Conservation (phyloP, 1,140 invertebrate genomes). For the Nomia melanderi region DNA sequence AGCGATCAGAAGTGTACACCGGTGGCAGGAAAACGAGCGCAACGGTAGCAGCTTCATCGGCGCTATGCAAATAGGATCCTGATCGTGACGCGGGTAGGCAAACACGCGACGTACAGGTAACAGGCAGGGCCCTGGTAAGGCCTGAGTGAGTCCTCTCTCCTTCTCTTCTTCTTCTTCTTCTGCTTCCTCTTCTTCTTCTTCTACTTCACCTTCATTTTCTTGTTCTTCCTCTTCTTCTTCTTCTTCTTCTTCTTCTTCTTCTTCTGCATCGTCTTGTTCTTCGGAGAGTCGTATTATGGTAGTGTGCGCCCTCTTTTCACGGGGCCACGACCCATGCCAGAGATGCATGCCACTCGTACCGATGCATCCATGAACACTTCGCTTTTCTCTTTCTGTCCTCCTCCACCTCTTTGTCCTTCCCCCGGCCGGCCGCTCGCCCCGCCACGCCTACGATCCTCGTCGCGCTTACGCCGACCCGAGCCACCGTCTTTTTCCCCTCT, state of each 20-base stretch:
- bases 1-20: constrained; percentile 8
- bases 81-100: constrained; percentile 69
- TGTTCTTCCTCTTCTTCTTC: background rate
- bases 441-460: background rate
- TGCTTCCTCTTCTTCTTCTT: background rate
- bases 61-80: constrained; percentile 71
- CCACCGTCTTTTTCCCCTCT: constrained; percentile 1
- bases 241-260: background rate
- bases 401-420: background rate
- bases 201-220: background rate
- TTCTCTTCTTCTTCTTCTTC: constrained; percentile 28
- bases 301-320: constrained; percentile 60
- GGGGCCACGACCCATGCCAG: constrained; percentile 59
- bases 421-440: too few relatives aligned
- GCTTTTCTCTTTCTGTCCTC: constrained; percentile 42
- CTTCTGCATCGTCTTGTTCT: constrained; percentile 16
- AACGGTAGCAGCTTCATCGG: constrained; percentile 69
- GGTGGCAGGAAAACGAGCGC: constrained; percentile 43
- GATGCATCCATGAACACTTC: constrained; percentile 56
- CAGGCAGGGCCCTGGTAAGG: constrained; percentile 55
- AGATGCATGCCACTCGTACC: constrained; percentile 59
- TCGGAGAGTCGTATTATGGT: constrained; percentile 55
- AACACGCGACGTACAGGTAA: constrained; percentile 68
- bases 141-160: constrained; percentile 62
- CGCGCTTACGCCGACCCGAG: background rate